Base-by-base conservation (phyloP, 2,888 invertebrate genomes). In the Xanthorhoe spadicearia region DNA sequence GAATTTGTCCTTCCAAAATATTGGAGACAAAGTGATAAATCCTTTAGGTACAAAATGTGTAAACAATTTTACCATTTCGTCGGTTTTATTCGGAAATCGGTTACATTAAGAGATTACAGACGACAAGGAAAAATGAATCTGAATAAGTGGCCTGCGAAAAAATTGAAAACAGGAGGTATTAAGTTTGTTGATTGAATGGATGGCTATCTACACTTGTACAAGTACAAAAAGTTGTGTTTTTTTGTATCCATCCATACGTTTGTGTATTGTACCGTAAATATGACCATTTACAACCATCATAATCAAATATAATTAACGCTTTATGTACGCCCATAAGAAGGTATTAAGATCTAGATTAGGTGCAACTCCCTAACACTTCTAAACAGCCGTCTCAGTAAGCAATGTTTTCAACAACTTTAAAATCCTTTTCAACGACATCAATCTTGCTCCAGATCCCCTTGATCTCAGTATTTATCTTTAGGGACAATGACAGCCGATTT, bases 381-480 rank as follows among this genome's bases (percentile, higher is more conserved):
- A 43, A 59, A 55, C 59, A 51, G 15, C 17, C 48, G 13, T 54
- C 38, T 15, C 28, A 60, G 54, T 32, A 46, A 56, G 32, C 55
- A 51, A 56, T 56, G 59, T 56, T 64, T 69, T 86, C 86, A 86
- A 84, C 84, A 88, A 89, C 83, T 89, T 89, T 89, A 88, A 89
- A 90, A 87, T 89, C 88, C 87, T 83, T 87, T 85, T 84, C 84
- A 82, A 55, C 35, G 61, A 82, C 87, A 89, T 90, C 86, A 88
- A 90, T 90, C 89, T 90, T 87, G 83, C 83, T 85, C 79, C 81
- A 78, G 79, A 82, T 77, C 78, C 74, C 56, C 75, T 80, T 79
- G 76, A 78, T 79, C 75, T 77, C 78, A 78, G 78, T 83, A 81
- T 83, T 83, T 82, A 81, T 84, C 80, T 83, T 83, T 79, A 64